Evolutionary conservation across 2,888 invertebrate species (phyloP), one percentile per base, ranked within the genome.

Genomic region (Aphelenchoides bicaudatus): DNA sequence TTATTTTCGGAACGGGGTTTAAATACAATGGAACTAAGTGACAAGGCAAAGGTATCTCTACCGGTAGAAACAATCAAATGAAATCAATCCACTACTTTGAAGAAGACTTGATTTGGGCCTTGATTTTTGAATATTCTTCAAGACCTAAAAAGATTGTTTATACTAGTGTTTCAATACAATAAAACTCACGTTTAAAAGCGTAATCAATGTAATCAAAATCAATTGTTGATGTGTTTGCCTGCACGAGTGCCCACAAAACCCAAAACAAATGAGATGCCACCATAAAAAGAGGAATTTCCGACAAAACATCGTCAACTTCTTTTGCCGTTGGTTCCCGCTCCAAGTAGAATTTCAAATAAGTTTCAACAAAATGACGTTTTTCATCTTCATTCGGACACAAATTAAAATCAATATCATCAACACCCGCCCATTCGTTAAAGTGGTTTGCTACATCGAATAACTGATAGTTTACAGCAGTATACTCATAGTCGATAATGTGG

Each of bases 371-470:
- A 0, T 47, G 28, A 29, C 54, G 43, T 39, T 72, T 72, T 48
- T 72, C 65, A 19, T 62, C 61, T 13, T 58, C 56, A 2, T 48
- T 58, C 2, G 76, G 69, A 31, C 73, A 73, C n/a, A 62, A 61
- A 6, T 57, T 57, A 51, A 72, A 73, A 56, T 77, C 70, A 10
- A 65, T 53, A n/a, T 72, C 61, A n/a, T 74, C 74, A 10, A 76
- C 76, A 21, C 76, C 76, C 70, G 89, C 90, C 83, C 89, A 94
- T 84, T 98, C 96, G 74, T 88, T 87, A 82, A 98, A 98, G 84
- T 98, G 96, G 83, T 96, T 93, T 50, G 89, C 94, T 80, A 98
- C 91, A 81, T 98, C 96, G 81, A 85, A 94, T 6, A 91, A 90
- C 82, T 91, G 91, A 82, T 89, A 92, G 83, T 94, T 96, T 78